Conservation (phyloP, 2,113 vertebrate genomes). For the Spermophilus dauricus region DNA sequence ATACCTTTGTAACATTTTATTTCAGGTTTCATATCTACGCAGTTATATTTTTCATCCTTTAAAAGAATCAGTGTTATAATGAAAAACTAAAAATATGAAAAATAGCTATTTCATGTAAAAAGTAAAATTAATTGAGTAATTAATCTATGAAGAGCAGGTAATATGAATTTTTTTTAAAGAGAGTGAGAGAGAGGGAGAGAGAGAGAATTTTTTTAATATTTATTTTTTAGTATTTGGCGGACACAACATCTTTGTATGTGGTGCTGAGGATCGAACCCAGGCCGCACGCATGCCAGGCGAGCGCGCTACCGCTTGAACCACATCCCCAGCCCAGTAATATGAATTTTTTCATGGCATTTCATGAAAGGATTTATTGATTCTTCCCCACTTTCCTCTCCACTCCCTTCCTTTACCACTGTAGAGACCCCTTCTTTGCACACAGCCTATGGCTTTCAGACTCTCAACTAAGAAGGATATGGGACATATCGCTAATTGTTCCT, state of each 20-base stretch:
- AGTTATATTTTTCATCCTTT: slow-evolving; percentile 2
- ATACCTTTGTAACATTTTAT: neutral
- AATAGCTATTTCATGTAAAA: neutral
- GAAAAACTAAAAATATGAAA: slow-evolving; percentile 13
- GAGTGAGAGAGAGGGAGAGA: too few species aligned
- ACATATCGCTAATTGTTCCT: neutral
- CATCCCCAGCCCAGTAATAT: too few species aligned
- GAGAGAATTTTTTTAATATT: too few species aligned
- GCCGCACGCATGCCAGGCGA: too few species aligned
- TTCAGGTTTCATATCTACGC: neutral
- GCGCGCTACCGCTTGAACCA: too few species aligned
- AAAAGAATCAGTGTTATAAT: neutral
- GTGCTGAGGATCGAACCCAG: too few species aligned
- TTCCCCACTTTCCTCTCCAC: neutral
- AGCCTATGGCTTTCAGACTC: neutral
- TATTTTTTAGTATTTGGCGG: too few species aligned
- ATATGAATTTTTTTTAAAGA: too few species aligned
- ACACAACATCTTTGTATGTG: too few species aligned
- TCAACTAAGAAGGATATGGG: neutral
- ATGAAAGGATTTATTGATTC: neutral
- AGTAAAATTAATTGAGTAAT: neutral
- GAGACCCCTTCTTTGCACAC: neutral
- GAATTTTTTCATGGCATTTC: neutral
- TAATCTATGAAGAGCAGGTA: neutral
- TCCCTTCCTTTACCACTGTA: neutral